phyloP scores from a whole-genome alignment of 2,888 invertebrate species.

The Tetropium fuscum region DNA sequence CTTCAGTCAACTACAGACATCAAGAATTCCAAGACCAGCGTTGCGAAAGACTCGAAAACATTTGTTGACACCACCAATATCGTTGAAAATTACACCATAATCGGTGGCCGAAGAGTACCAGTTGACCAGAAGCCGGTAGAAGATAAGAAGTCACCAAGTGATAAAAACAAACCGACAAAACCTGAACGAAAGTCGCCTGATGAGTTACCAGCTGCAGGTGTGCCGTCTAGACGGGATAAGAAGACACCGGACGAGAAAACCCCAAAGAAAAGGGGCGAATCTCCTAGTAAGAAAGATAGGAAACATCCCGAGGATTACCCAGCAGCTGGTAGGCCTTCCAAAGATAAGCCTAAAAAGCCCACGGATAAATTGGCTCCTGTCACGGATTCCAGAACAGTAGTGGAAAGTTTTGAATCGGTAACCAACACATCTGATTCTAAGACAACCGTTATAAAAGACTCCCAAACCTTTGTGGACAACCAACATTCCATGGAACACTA shows the following conservation, averaged over 20 bases:
- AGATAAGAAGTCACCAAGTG: conserved; percentile 24
- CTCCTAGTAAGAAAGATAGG: conserved; percentile 12
- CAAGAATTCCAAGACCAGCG: conserved; percentile 37
- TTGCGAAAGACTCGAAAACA: conserved; percentile 39
- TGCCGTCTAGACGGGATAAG: conserved; percentile 24
- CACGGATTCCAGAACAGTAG: conserved; percentile 47
- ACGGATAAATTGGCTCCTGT: conserved; percentile 1
- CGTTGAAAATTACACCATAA: conserved; percentile 45
- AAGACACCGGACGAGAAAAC: conserved; percentile 18
- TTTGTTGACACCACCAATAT: conserved; percentile 46
- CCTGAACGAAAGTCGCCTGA: conserved; percentile 15
- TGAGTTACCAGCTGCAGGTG: conserved; percentile 21
- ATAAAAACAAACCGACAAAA: conserved; percentile 17
- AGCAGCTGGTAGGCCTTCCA: conserved; percentile 30
- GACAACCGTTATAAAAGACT: conserved; percentile 52
- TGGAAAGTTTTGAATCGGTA: conserved; percentile 50
- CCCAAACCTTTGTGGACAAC: conserved; percentile 51
- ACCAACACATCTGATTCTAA: conserved; percentile 52
- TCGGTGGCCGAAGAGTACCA: conserved; percentile 27
- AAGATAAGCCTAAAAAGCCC: conserved; percentile 20
- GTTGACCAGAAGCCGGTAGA: conserved; percentile 21
- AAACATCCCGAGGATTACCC: conserved; percentile 32
- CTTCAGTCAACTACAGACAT: conserved; percentile 8
- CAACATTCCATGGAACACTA: conserved; percentile 55
- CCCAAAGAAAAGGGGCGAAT: conserved; percentile 31